phyloP scores from a whole-genome alignment of 1,140 invertebrate species.

The Tribolium castaneum region DNA sequence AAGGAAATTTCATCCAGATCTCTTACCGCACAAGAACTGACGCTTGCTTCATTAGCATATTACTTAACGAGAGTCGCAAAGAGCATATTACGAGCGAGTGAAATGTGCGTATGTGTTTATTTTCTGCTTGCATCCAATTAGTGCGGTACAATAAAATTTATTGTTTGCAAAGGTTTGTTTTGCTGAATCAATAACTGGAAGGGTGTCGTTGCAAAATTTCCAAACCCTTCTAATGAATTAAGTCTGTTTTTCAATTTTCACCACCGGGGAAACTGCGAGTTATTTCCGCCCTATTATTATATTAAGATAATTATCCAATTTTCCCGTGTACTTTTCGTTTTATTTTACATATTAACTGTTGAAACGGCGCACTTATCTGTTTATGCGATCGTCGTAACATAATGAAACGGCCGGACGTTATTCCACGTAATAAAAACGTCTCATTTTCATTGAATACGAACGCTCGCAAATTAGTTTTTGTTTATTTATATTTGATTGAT shows the following conservation, averaged over 20 bases:
- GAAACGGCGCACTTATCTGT: too few species aligned
- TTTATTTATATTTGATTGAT: background rate
- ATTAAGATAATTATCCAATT: conserved; percentile 14
- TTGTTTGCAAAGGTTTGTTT: background rate
- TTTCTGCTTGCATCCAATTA: conserved; percentile 8
- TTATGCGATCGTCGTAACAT: too few species aligned
- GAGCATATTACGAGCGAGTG: too few species aligned
- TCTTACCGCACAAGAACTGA: background rate
- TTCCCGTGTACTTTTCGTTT: conserved; percentile 11
- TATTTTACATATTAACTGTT: background rate
- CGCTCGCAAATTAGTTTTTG: background rate
- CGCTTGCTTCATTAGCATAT: too few species aligned
- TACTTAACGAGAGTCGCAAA: too few species aligned
- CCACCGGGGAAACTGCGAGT: background rate
- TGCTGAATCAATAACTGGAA: background rate
- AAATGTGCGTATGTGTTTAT: background rate
- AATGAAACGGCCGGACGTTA: too few species aligned
- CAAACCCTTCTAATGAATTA: background rate
- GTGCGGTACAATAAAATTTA: conserved; percentile 11
- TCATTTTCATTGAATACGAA: too few species aligned
- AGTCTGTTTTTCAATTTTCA: background rate
- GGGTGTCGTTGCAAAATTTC: background rate
- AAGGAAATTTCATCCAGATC: background rate
- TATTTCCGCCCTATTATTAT: background rate
- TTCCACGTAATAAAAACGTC: too few species aligned